Evolutionary conservation across 2,888 invertebrate species (phyloP), one percentile per base, ranked within the genome.

Genomic region (Epiblema foenella): DNA sequence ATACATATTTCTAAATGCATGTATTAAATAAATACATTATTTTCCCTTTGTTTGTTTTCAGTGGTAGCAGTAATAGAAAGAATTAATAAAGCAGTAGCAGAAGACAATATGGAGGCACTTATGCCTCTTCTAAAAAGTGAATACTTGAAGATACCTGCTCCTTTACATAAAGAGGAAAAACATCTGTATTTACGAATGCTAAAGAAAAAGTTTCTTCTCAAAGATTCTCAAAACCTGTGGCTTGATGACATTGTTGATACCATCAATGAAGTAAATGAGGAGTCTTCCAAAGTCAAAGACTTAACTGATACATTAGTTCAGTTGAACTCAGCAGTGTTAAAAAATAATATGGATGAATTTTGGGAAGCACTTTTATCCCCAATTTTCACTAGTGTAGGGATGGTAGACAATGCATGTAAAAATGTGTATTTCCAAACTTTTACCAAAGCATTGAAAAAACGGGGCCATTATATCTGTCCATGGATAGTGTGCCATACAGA

Each of bases 71-170:
- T 95, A 12, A 89, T 96, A 73, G 90, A 94, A 69, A 85, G 86
- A 68, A 94, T 96, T 64, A 96, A 96, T 80, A 89, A 91, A 70
- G 94, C 95, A 24, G 94, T 96, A 18, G 83, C 89, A 73, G 88
- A 91, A 54, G 94, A 95, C 75, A 93, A 95, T 80, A 86, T 90
- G 11, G 84, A 85, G 9, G 85, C 84, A 12, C 87, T 95, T 63
- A 89, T 95, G 83, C 75, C 77, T 33, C 84, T 93, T 20, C 84
- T 95, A 57, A 91, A 91, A 76, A 91, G 89, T 77, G 86, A 94
- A 15, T 87, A 89, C 71, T 81, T 94, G 1, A 94, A 94, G 77
- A 79, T 94, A 17, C 77, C 89, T 7, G 84, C 85, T 52, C 81
- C 88, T 7, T 81, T 93, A 52, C 91, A 89, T 57, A 90, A 90